phyloP scores from a whole-genome alignment of 1,140 invertebrate species.

The Nasonia giraulti region DNA sequence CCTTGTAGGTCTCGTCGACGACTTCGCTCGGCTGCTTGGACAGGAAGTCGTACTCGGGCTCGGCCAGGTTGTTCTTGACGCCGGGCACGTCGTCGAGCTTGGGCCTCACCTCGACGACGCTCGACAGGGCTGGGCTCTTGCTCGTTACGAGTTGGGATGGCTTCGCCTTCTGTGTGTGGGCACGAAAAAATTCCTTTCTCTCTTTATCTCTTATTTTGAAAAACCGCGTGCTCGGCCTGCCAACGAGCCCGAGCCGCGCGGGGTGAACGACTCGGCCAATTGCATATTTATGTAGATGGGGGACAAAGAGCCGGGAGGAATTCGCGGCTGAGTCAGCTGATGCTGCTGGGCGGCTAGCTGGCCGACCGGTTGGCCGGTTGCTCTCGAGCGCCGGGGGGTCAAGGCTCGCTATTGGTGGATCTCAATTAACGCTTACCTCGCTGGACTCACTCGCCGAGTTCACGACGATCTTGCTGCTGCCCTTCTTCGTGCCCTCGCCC shows the following conservation, averaged over 20 bases:
- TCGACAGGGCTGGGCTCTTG: conserved; percentile 61
- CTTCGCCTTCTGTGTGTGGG: too few species aligned
- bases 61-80: conserved; percentile 82
- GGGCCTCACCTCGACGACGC: conserved; percentile 60
- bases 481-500: conserved; percentile 65
- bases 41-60: conserved; percentile 88
- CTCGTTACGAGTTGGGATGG: too few species aligned
- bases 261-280: neutral
- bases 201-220: neutral
- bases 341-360: neutral
- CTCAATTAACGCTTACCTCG: neutral
- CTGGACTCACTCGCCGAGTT: conserved; percentile 61
- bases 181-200: neutral
- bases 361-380: neutral
- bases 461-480: conserved; percentile 66
- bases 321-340: conserved; percentile 24
- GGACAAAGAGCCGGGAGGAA: neutral
- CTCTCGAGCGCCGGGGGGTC: neutral
- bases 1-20: conserved; percentile 84
- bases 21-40: conserved; percentile 88
- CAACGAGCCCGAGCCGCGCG: too few species aligned
- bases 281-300: neutral
- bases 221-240: neutral
- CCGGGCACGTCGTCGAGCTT: conserved; percentile 64
- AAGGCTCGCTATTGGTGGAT: neutral